These are phyloP conservation scores for Pipistrellus pygmaeus DNA, from an alignment of 2,797 vertebrate genomes.

Conservation along the genomic window DNA sequence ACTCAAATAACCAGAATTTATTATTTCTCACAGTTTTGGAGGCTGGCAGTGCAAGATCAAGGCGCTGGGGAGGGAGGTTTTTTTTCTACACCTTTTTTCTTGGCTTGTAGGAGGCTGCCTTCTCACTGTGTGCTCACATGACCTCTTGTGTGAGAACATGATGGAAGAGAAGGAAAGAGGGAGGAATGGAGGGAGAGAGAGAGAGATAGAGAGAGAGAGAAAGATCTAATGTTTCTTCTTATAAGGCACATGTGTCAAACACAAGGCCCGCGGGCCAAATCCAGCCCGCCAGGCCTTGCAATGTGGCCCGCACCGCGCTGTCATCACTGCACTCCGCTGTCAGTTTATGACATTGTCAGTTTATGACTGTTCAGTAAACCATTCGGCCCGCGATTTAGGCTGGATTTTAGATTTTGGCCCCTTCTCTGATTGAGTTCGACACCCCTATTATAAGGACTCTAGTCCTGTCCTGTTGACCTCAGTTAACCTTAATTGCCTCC, in stretches of 20 bases:
- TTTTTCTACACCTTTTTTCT: background rate
- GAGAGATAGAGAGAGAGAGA: background rate
- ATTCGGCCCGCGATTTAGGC: too few species aligned
- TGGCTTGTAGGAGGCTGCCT: background rate
- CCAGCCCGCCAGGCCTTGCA: too few species aligned
- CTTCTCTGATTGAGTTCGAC: too few species aligned
- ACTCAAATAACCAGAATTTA: background rate
- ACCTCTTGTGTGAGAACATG: background rate
- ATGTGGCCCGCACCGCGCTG: too few species aligned
- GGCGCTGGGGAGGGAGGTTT: background rate
- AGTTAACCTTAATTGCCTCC: background rate
- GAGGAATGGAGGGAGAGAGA: too few species aligned
- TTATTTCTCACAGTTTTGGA: background rate
- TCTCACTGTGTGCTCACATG: background rate
- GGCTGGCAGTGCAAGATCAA: background rate
- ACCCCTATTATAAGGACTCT: background rate
- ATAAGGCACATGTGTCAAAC: too few species aligned
- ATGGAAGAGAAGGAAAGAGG: background rate
- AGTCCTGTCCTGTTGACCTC: background rate
- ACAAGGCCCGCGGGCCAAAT: too few species aligned
- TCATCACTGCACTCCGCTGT: too few species aligned
- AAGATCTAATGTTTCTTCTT: background rate
- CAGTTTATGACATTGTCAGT: too few species aligned
- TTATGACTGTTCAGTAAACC: too few species aligned
- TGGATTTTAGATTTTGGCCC: too few species aligned